Percentiles rank a stretch among this genome's conserved stretches.
phyloP scores from a whole-genome alignment of 37 sponge, comb jelly and placozoan species.

The Aphrocallistes beatrix region DNA sequence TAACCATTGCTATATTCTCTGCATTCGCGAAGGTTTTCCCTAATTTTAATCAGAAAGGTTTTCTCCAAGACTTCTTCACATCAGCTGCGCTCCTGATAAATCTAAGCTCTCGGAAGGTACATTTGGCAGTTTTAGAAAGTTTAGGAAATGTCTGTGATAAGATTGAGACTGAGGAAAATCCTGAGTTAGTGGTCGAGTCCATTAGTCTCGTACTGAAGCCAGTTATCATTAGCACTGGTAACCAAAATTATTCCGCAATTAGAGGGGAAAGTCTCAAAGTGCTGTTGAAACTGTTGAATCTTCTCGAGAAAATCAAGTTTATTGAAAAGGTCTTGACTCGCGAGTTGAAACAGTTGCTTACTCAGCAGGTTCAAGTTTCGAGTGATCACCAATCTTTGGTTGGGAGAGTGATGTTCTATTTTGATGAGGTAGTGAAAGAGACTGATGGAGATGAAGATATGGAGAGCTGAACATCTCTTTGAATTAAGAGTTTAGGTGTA shows the following conservation, averaged over 20 bases:
- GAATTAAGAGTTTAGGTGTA: no score
- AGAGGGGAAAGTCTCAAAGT: background rate
- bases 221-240: background rate
- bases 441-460: constrained; percentile 53
- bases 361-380: background rate
- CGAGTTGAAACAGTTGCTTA: background rate
- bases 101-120: background rate
- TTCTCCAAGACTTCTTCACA: background rate
- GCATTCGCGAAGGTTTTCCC: constrained; percentile 2
- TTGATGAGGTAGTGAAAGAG: constrained; percentile 62
- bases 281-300: background rate
- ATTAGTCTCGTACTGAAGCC: background rate
- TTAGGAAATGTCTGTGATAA: background rate
- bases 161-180: background rate
- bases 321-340: background rate
- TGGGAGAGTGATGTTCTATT: background rate
- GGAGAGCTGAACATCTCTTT: constrained; percentile 13
- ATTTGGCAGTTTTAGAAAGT: background rate
- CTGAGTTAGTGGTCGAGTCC: background rate
- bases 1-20: background rate
- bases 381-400: background rate
- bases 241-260: background rate
- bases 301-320: background rate
- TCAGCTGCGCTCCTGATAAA: background rate
- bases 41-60: constrained; percentile 7